Evolutionary conservation across 2,888 invertebrate genomes (phyloP).

Genomic region (Hypolimnas misippus): DNA sequence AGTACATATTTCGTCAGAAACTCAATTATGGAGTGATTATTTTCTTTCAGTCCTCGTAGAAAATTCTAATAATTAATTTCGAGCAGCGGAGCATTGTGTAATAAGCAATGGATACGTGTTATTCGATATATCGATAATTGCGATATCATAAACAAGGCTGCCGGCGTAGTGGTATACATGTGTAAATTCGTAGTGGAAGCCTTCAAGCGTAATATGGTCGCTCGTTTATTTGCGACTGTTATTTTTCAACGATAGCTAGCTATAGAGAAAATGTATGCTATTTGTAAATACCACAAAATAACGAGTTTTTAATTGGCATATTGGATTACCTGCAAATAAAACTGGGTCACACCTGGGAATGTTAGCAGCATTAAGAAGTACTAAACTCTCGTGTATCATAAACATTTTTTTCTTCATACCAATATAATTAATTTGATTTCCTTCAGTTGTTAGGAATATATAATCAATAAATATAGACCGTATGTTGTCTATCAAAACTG

Average conservation of each 20-base stretch:
- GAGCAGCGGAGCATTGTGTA: too few species aligned
- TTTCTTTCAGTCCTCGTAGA: too few species aligned
- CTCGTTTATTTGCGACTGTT: conserved; percentile 8
- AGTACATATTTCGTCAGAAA: too few species aligned
- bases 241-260: not conserved
- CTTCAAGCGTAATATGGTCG: not conserved
- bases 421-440: too few species aligned
- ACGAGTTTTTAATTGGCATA: conserved; percentile 20
- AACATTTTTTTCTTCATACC: conserved; percentile 22
- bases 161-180: conserved; percentile 4
- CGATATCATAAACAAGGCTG: not conserved
- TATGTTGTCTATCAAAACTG: too few species aligned
- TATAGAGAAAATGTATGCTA: conserved; percentile 1
- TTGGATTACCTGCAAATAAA: conserved; percentile 22
- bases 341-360: conserved; percentile 19
- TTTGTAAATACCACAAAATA: conserved; percentile 9
- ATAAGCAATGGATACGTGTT: not conserved
- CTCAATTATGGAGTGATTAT: too few species aligned
- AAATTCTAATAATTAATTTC: too few species aligned
- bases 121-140: not conserved
- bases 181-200: not conserved
- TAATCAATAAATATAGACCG: too few species aligned
- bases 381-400: conserved; percentile 10
- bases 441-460: too few species aligned
- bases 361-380: conserved; percentile 2